A percentile compares a stretch with the other conserved stretches of the same genome.
These are phyloP conservation scores for Cheilosia pagana DNA, from an alignment of 2,888 invertebrate genomes.

Conservation along the genomic window DNA sequence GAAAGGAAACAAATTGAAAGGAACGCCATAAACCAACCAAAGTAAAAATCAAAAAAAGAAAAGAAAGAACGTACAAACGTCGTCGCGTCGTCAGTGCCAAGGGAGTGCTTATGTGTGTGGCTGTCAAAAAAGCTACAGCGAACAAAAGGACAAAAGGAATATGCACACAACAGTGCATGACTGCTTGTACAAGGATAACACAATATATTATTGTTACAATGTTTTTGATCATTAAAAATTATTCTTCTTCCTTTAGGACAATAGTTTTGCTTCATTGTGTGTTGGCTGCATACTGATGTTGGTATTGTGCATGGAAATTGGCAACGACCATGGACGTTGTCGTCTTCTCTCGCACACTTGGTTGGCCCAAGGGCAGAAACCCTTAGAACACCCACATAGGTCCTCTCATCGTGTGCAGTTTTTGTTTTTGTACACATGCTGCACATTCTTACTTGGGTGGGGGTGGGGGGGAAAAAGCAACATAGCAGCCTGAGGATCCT, in stretches of 20 bases:
- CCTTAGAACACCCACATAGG: conserved; percentile 14
- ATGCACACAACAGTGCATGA: conserved; percentile 15
- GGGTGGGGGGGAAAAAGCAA: conserved; percentile 19
- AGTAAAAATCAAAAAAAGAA: neutral
- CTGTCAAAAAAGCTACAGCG: conserved; percentile 40
- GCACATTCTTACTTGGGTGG: conserved; percentile 34
- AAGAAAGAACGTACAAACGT: neutral
- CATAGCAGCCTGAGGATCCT: conserved; percentile 27
- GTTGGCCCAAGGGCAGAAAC: conserved; percentile 51
- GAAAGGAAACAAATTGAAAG: conserved; percentile 52
- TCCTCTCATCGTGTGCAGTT: conserved; percentile 27
- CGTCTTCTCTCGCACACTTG: conserved; percentile 12
- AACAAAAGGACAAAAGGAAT: conserved; percentile 38
- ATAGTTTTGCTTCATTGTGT: conserved; percentile 38
- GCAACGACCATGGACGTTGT: conserved; percentile 48
- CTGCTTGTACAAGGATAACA: conserved; percentile 40
- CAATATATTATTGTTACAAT: conserved; percentile 60
- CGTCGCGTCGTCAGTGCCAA: neutral
- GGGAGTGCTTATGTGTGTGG: neutral
- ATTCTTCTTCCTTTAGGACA: conserved; percentile 48
- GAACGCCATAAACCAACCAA: conserved; percentile 23
- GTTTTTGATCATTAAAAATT: conserved; percentile 73
- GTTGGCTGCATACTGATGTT: conserved; percentile 29
- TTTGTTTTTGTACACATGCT: conserved; percentile 24
- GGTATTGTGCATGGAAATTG: conserved; percentile 51